Conservation (phyloP, 2,888 invertebrate genomes). For the Lithophane ornitopus region DNA sequence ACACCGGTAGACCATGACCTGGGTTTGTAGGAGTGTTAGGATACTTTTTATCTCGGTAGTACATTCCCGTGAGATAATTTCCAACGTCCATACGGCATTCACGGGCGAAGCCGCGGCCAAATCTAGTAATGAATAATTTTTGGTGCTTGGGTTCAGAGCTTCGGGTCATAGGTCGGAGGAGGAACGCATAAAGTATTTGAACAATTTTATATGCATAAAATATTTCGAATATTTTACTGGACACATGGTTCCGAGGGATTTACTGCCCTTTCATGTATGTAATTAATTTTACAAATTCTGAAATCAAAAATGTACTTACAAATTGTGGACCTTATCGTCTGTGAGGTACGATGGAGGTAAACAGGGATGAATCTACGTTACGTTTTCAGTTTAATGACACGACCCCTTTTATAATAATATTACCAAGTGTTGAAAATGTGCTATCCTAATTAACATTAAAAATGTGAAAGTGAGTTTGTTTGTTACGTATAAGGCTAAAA, state of each 20-base stretch:
- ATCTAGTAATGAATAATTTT: background rate
- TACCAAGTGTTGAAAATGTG: too few relatives aligned
- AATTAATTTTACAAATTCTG: background rate
- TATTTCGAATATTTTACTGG: conserved; percentile 28
- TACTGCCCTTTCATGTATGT: background rate
- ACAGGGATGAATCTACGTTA: background rate
- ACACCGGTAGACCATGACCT: background rate
- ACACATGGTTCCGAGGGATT: background rate
- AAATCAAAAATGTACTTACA: background rate
- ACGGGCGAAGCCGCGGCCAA: too few relatives aligned
- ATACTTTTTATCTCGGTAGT: too few relatives aligned
- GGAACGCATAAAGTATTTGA: conserved; percentile 16
- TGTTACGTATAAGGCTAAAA: too few relatives aligned
- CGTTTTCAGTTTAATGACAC: background rate
- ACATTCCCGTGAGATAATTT: background rate
- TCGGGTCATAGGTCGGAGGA: background rate
- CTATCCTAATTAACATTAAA: too few relatives aligned
- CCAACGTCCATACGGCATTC: too few relatives aligned
- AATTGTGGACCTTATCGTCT: background rate
- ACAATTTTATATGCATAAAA: conserved; percentile 14
- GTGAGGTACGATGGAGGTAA: background rate
- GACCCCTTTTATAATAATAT: background rate
- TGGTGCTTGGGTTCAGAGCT: background rate
- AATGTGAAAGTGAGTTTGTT: too few relatives aligned
- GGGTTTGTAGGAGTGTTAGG: too few relatives aligned